These are phyloP conservation scores for Geococcyx californianus DNA, from an alignment of 2,113 vertebrate genomes.

Conservation along the genomic window DNA sequence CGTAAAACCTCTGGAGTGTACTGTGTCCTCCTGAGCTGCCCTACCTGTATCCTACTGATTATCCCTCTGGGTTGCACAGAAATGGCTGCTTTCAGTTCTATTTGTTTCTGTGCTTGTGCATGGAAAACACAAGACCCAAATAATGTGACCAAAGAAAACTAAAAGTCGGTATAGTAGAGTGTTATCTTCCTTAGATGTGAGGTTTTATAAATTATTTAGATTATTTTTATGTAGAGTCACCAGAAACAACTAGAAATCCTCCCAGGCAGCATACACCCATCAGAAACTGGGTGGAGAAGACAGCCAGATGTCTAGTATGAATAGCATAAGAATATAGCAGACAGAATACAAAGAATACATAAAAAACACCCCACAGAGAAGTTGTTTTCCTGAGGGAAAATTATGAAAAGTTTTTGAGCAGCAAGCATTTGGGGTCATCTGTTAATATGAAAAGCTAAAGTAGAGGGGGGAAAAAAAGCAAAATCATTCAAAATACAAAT, in stretches of 20 bases:
- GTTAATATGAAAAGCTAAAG: conserved; percentile 6
- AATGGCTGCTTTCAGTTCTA: neutral
- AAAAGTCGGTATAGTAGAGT: neutral
- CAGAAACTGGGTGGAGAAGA: conserved; percentile 44
- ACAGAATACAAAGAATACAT: conserved; percentile 59
- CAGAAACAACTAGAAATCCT: conserved; percentile 8
- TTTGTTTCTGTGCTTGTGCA: neutral
- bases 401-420: conserved; percentile 23
- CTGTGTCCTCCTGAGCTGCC: neutral
- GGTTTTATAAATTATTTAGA: neutral
- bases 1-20: neutral
- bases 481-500: neutral
- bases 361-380: conserved; percentile 40
- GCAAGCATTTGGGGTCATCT: neutral
- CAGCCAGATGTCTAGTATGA: conserved; percentile 61
- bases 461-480: neutral
- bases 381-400: conserved; percentile 28
- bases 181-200: neutral
- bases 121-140: neutral
- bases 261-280: conserved; percentile 25
- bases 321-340: conserved; percentile 55
- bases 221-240: neutral
- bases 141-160: neutral
- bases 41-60: neutral
- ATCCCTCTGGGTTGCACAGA: neutral